Conservation (phyloP, 2,113 vertebrate species). For the Myxocyprinus asiaticus region DNA sequence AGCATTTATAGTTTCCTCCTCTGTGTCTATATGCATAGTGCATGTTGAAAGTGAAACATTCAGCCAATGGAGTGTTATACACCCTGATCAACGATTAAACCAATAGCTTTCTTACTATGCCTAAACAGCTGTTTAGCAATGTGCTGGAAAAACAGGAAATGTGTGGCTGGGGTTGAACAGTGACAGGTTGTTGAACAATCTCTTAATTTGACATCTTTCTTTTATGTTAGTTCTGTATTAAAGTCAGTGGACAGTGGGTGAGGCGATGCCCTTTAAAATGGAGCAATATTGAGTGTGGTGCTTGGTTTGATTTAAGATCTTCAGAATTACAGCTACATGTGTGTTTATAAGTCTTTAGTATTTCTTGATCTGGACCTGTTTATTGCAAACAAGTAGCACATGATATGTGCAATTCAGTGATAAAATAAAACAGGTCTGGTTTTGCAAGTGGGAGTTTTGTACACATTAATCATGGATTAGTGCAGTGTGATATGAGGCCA, state of each 20-base stretch:
- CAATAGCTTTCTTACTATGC: not conserved
- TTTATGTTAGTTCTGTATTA: too few species aligned
- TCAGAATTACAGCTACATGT: not conserved
- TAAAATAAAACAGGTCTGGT: not conserved
- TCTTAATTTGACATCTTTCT: not conserved
- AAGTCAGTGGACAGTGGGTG: not conserved
- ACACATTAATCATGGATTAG: not conserved
- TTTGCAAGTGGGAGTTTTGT: not conserved
- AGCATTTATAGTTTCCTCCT: not conserved
- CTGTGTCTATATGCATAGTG: not conserved
- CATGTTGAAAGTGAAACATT: not conserved
- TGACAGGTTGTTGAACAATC: not conserved
- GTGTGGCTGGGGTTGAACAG: not conserved
- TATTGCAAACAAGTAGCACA: not conserved
- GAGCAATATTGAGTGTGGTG: not conserved
- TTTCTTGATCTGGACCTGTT: too few species aligned
- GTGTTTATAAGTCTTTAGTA: not conserved
- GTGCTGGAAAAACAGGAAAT: not conserved
- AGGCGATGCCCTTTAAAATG: not conserved
- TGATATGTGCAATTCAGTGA: not conserved
- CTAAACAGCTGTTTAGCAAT: not conserved
- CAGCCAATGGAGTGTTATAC: not conserved
- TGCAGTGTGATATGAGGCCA: not conserved
- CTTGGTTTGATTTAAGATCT: not conserved
- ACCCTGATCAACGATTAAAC: not conserved